Conservation (phyloP, 2,797 vertebrate species). For the Heterohyrax brucei region DNA sequence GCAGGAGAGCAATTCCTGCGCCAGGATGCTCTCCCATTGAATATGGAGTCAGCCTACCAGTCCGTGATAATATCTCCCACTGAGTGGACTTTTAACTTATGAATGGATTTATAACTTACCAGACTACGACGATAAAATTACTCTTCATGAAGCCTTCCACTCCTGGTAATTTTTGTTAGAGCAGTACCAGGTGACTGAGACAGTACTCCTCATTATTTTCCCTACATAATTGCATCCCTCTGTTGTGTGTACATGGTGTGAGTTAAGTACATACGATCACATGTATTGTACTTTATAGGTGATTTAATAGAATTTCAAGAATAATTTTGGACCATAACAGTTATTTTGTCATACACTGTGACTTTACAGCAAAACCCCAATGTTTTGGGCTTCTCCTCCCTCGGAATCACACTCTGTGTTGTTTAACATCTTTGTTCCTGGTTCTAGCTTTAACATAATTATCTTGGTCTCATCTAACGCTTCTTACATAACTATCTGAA, state of each 20-base stretch:
- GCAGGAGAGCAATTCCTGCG: too few relatives aligned
- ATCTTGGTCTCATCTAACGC: constrained; percentile 15
- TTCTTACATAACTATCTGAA: background rate
- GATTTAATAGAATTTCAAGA: constrained; percentile 3
- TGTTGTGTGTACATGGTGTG: background rate
- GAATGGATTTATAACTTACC: too few relatives aligned
- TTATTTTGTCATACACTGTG: background rate
- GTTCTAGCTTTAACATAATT: constrained; percentile 64
- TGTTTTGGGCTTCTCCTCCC: background rate
- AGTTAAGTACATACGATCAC: background rate
- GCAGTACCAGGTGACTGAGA: too few relatives aligned
- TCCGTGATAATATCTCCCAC: too few relatives aligned
- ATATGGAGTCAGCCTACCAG: too few relatives aligned
- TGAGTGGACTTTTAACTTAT: too few relatives aligned
- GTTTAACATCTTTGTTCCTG: background rate
- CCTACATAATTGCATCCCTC: background rate
- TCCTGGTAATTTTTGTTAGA: too few relatives aligned
- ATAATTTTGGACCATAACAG: background rate
- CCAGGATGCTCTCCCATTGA: too few relatives aligned
- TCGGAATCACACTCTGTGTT: background rate
- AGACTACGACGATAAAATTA: too few relatives aligned
- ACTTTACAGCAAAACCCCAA: constrained; percentile 15
- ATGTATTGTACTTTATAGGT: background rate
- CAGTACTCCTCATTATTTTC: background rate
- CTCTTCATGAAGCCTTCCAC: too few relatives aligned